Percentiles rank a stretch among this genome's conserved stretches.
Conservation (phyloP, 2,113 vertebrate genomes). For the Petrocephalus zakoni region DNA sequence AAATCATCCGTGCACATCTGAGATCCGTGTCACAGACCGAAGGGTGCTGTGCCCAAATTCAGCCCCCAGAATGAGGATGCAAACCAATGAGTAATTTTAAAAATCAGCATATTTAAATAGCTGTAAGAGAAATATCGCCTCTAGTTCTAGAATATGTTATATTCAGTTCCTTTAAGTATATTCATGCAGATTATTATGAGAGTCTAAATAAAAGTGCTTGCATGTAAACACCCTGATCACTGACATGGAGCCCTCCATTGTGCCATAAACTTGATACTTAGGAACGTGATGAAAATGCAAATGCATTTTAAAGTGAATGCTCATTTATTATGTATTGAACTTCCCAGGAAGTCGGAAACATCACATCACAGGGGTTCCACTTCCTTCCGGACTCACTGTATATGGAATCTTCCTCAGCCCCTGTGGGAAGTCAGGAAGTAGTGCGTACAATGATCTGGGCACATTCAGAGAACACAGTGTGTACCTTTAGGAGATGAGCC, state of each 20-base stretch:
- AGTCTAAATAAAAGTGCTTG: neutral
- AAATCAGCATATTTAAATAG: neutral
- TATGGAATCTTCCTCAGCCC: neutral
- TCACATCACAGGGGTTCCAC: neutral
- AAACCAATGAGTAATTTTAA: neutral
- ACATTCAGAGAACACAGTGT: neutral
- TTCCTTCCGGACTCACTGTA: neutral
- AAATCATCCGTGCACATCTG: neutral
- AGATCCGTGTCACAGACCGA: neutral
- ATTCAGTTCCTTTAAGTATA: neutral
- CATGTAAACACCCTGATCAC: neutral
- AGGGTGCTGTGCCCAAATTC: neutral
- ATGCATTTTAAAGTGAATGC: neutral
- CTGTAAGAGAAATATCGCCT: neutral
- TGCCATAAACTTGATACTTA: neutral
- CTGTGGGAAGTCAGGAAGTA: neutral
- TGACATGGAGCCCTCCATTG: neutral
- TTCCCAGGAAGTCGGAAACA: neutral
- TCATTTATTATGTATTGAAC: neutral
- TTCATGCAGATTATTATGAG: neutral
- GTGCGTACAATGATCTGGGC: accelerated
- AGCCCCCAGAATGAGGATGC: neutral
- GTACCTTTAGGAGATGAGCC: neutral
- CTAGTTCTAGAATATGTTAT: neutral
- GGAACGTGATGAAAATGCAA: neutral